Conservation (phyloP, 2,113 vertebrate genomes). For the Poecile atricapillus region DNA sequence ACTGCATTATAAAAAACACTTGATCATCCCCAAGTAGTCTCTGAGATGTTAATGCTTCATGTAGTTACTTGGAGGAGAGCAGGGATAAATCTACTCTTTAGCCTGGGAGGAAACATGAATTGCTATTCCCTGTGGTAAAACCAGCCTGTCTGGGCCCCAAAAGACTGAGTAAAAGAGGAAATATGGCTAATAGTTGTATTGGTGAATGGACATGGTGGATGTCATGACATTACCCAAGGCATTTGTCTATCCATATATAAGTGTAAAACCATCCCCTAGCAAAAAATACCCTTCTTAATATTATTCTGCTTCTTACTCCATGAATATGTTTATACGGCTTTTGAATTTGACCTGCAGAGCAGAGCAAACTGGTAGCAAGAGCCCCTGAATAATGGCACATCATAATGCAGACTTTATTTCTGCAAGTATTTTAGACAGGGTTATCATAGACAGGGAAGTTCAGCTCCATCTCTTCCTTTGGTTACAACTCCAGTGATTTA, state of each 20-base stretch:
- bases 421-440: not conserved
- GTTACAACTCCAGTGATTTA: not conserved
- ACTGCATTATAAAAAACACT: not conserved
- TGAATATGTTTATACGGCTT: not conserved
- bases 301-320: not conserved
- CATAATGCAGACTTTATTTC: not conserved
- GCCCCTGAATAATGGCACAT: not conserved
- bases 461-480: not conserved
- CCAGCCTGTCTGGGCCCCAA: not conserved
- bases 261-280: not conserved
- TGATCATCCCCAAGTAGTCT: not conserved
- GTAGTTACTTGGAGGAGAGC: not conserved
- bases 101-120: not conserved
- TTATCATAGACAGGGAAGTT: not conserved
- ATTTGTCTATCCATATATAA: not conserved
- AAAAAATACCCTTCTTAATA: not conserved
- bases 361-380: not conserved
- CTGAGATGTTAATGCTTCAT: not conserved
- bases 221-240: accelerated
- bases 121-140: not conserved
- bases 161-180: not conserved
- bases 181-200: not conserved
- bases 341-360: not conserved
- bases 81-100: not conserved
- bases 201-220: not conserved